phyloP scores from a whole-genome alignment of 2,888 invertebrate species.

The Morpho achilles region DNA sequence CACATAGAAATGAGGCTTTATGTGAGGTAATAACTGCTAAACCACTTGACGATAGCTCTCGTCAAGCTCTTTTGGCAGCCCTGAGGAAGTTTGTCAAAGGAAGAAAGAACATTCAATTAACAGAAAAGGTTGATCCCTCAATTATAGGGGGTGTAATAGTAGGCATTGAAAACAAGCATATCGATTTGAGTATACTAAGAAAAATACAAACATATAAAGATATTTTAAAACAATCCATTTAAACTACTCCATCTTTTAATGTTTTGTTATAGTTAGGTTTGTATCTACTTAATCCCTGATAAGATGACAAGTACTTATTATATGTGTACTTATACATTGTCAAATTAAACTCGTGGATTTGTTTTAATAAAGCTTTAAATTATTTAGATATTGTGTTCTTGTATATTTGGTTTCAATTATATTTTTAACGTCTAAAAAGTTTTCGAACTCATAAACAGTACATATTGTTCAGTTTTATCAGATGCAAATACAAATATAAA shows the following conservation, averaged over 20 bases:
- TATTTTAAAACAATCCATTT: conserved; percentile 48
- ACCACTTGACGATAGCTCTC: conserved; percentile 44
- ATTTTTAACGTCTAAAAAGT: no score
- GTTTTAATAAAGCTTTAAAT: no score
- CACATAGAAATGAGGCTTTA: conserved; percentile 58
- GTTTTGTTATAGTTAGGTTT: no score
- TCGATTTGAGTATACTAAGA: conserved; percentile 58
- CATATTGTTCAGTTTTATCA: no score
- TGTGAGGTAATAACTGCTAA: conserved; percentile 66
- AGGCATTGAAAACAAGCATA: conserved; percentile 61
- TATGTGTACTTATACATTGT: no score
- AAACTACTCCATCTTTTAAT: conserved; percentile 1
- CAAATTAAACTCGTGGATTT: no score
- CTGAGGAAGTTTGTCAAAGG: conserved; percentile 49
- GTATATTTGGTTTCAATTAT: no score
- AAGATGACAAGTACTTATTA: no score
- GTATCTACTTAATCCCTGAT: no score
- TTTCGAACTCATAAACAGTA: no score
- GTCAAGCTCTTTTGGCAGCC: conserved; percentile 43
- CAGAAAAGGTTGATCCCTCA: conserved; percentile 52
- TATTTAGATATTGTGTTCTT: no score
- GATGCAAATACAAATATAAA: no score
- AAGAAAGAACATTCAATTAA: conserved; percentile 52
- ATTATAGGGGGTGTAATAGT: conserved; percentile 64
- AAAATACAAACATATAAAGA: conserved; percentile 59